Evolutionary conservation across 2,113 vertebrate genomes (phyloP).

Genomic region (Theristicus caerulescens): DNA sequence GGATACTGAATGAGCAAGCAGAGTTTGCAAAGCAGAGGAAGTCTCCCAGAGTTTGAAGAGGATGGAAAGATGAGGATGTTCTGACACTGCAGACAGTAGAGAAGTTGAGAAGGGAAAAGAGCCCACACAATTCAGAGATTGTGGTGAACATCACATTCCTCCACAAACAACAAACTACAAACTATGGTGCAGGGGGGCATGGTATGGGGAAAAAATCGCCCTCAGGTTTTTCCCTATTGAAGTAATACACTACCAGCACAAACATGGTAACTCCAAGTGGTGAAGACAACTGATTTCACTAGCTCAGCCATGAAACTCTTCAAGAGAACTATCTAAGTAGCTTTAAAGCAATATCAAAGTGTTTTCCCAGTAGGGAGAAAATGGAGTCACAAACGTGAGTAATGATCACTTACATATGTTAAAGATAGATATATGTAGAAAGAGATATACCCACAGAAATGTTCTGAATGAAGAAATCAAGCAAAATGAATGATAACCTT

Average conservation of each 20-base stretch:
- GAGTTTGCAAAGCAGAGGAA: background rate
- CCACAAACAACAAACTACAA: background rate
- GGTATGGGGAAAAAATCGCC: accelerated
- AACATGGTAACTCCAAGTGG: background rate
- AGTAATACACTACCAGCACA: background rate
- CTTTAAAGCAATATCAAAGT: background rate
- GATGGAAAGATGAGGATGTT: background rate
- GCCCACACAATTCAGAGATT: background rate
- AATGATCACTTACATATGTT: background rate
- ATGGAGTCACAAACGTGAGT: background rate
- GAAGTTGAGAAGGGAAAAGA: background rate
- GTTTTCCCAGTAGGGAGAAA: background rate
- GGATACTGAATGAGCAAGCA: background rate
- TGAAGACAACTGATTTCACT: background rate
- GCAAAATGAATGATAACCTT: background rate
- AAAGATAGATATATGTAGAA: background rate
- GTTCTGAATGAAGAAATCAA: background rate
- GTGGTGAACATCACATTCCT: background rate
- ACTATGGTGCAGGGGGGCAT: accelerated
- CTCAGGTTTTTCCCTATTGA: background rate
- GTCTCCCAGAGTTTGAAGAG: background rate
- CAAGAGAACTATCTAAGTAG: background rate
- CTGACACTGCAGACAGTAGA: background rate
- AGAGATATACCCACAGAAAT: background rate
- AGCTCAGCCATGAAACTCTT: background rate